phyloP scores from a whole-genome alignment of 2,113 vertebrate genomes.

The Australoheros scitulus region DNA sequence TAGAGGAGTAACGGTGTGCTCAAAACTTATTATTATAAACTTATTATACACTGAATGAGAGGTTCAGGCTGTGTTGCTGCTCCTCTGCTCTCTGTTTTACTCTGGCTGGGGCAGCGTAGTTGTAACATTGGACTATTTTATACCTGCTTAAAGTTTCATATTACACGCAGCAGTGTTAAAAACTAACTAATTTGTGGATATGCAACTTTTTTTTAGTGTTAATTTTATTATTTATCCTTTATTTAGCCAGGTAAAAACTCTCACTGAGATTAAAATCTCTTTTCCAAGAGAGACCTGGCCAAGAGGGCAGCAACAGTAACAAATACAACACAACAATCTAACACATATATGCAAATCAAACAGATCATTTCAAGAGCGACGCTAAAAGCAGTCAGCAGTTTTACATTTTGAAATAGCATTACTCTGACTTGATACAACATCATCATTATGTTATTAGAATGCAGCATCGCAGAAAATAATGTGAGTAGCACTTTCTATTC shows the following conservation, averaged over 20 bases:
- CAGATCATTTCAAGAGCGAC: no score
- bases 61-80: rapidly evolving
- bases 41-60: background rate
- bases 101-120: background rate
- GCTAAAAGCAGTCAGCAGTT: no score
- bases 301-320: no score
- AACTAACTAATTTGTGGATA: background rate
- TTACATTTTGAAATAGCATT: background rate
- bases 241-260: no score
- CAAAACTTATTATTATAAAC: rapidly evolving
- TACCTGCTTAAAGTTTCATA: background rate
- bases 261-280: no score
- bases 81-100: background rate
- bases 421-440: background rate
- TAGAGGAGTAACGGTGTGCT: background rate
- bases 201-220: background rate
- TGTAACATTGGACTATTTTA: no score
- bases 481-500: background rate
- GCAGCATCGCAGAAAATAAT: background rate
- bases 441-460: background rate
- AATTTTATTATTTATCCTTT: no score
- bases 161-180: background rate
- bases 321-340: no score
- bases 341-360: no score
- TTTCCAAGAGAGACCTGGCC: no score